Base-by-base conservation (phyloP, 1,140 invertebrate genomes). In the Lordiphosa collinella region DNA sequence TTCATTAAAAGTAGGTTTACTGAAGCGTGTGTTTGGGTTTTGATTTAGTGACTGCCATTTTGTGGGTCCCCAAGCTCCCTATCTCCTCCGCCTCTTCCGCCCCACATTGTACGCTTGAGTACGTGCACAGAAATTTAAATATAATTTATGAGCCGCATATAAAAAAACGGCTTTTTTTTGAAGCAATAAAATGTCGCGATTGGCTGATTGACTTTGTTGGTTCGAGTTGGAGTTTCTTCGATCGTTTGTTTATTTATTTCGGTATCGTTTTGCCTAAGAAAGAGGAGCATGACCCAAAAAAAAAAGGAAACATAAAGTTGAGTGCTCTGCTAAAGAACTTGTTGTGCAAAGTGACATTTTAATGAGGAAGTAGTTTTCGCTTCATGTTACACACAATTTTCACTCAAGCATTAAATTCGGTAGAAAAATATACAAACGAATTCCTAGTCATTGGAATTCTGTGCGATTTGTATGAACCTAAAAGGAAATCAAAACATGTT, bases 41-140 rank as follows among this genome's bases (percentile, higher is more conserved):
- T 78, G 78, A 82, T 84, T 82, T 84, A 84, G 78, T 84, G 78
- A 85, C 78, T 82, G 67, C 79, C 78, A 82, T 82, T 84, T 82
- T 82, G 62, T 64, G 53, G 53, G 36, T 34, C 22, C 14, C 14
- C 29, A 25, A 14, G 14, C 44, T 38, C 8, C 7, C 5, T 6
- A 25, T 1, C 50, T 10, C 10, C 8, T 36, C 35, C 18, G 18
- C 18, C 2, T 8, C 25, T 11, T 29, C 49, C 12, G 13, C 11
- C 13, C 49, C 64, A 67, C 64, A 62, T 71, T 67, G 63, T 67
- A 71, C 67, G 67, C 67, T 55, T 64, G 54, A 69, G 34, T 69
- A 72, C 78, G 78, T 82, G 78, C 61, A 63, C 68, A 57, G 78
- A 82, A 82, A 82, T 82, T 84, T 85, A 78, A 82, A 82, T 78